Conservation (phyloP, 2,797 vertebrate genomes). For the Petrocephalus sullivani region DNA sequence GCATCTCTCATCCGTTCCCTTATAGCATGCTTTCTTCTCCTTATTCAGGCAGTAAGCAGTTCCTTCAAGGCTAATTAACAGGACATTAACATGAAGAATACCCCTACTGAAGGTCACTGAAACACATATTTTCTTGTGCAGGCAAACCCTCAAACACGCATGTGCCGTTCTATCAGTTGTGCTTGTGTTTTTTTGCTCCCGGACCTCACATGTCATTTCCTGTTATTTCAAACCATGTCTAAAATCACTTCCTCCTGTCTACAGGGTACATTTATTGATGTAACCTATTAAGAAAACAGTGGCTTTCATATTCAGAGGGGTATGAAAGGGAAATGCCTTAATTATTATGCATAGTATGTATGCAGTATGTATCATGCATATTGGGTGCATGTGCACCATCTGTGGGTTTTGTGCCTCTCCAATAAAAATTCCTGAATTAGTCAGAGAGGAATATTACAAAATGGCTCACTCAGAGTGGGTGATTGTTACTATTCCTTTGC, state of each 20-base stretch:
- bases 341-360: slow-evolving; percentile 47
- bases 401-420: slow-evolving; percentile 50
- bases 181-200: not conserved
- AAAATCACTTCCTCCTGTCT: not conserved
- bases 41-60: not conserved
- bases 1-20: not conserved
- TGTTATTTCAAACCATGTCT: slow-evolving; percentile 16
- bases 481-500: slow-evolving; percentile 52
- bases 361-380: slow-evolving; percentile 16
- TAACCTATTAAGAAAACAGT: slow-evolving; percentile 12
- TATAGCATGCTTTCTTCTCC: not conserved
- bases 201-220: not conserved
- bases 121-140: not conserved
- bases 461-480: slow-evolving; percentile 29
- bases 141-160: not conserved
- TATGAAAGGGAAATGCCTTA: slow-evolving; percentile 33
- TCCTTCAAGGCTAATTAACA: slow-evolving; percentile 39
- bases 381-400: slow-evolving; percentile 51
- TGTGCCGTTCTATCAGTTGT: not conserved
- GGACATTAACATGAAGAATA: slow-evolving; percentile 38
- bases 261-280: slow-evolving; percentile 26
- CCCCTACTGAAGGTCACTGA: slow-evolving; percentile 38
- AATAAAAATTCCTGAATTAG: slow-evolving; percentile 55
- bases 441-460: slow-evolving; percentile 39
- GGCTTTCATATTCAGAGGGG: slow-evolving; percentile 21